Conservation (phyloP, 2,888 invertebrate genomes). For the Drosophila nigricruria region DNA sequence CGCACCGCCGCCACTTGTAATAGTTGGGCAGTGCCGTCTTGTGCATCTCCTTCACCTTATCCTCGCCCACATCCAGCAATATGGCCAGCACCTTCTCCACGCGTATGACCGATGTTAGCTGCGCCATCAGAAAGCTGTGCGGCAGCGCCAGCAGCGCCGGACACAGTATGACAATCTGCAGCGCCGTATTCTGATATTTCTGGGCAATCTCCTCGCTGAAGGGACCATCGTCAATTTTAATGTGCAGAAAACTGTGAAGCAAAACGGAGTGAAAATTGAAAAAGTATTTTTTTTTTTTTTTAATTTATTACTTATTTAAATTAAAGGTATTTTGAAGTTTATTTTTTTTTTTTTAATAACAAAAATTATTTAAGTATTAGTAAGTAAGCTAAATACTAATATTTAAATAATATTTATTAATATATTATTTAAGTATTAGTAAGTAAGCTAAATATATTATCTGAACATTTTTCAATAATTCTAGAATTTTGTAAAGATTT, state of each 20-base stretch:
- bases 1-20: conserved; percentile 92
- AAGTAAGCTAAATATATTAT: background rate
- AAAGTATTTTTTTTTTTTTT: background rate
- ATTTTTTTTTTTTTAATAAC: too few species aligned
- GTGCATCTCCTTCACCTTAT: conserved; percentile 89
- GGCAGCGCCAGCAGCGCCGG: conserved; percentile 89
- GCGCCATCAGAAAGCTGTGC: conserved; percentile 83
- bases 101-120: conserved; percentile 83
- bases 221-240: conserved; percentile 90
- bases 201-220: conserved; percentile 86
- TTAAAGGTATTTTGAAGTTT: background rate
- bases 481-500: background rate
- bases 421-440: background rate
- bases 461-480: background rate
- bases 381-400: too few species aligned
- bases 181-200: conserved; percentile 88
- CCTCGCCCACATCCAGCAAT: conserved; percentile 92
- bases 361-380: too few species aligned
- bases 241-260: conserved; percentile 89
- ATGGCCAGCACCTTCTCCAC: conserved; percentile 92
- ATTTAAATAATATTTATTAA: too few species aligned
- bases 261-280: background rate
- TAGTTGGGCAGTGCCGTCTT: conserved; percentile 90
- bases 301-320: background rate
- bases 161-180: conserved; percentile 93